Percentiles rank a stretch among this genome's conserved stretches.
phyloP scores from a whole-genome alignment of 1,140 invertebrate genomes.

The Pachypeltis micranthus region DNA sequence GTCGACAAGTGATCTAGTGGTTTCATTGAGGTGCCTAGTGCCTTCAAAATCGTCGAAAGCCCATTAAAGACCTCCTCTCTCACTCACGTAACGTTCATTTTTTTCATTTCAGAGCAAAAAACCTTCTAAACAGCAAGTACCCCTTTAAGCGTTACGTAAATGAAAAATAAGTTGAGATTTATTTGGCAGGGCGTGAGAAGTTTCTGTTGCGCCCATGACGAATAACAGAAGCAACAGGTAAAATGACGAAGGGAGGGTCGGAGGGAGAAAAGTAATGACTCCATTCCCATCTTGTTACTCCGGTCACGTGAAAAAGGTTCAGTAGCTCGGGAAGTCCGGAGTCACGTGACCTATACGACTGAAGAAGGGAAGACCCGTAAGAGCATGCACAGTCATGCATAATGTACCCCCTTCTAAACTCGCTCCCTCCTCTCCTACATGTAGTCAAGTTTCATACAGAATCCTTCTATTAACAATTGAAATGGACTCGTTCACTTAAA shows the following conservation, averaged over 20 bases:
- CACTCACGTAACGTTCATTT: too few relatives aligned
- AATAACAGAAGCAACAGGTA: background rate
- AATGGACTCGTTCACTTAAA: slow-evolving; percentile 2
- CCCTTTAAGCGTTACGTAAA: background rate
- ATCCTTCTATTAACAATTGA: slow-evolving; percentile 5
- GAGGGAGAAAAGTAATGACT: background rate
- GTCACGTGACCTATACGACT: background rate
- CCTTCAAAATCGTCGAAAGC: too few relatives aligned
- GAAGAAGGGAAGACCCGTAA: background rate
- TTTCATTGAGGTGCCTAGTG: too few relatives aligned
- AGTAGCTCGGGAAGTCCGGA: background rate
- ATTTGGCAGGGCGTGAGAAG: background rate
- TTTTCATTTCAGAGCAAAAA: too few relatives aligned
- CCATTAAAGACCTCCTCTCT: too few relatives aligned
- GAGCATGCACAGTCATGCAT: background rate
- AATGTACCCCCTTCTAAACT: background rate
- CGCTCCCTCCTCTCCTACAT: background rate
- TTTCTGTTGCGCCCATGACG: background rate
- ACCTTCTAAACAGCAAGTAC: too few relatives aligned
- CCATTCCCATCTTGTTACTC: background rate
- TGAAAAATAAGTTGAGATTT: background rate
- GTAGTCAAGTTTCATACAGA: background rate
- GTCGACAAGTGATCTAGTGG: too few relatives aligned
- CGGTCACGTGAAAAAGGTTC: background rate
- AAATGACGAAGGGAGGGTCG: background rate